Percentiles rank a stretch among this genome's conserved stretches.
Conservation (phyloP, 2,888 invertebrate genomes). For the Subacronicta megacephala region DNA sequence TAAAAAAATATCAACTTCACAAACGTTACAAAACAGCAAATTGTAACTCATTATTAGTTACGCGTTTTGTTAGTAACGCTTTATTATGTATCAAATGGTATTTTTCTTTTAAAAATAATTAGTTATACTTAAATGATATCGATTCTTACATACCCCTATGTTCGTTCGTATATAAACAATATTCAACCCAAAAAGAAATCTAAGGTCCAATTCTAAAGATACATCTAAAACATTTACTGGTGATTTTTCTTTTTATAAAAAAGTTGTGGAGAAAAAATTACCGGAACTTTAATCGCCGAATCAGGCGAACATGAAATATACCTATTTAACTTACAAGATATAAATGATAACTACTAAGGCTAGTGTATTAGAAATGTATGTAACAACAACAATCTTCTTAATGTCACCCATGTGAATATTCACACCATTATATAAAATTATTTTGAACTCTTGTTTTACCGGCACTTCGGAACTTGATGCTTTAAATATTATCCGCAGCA, state of each 20-base stretch:
- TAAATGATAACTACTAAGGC: constrained; percentile 13
- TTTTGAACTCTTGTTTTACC: constrained; percentile 53
- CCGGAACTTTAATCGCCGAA: too few relatives aligned
- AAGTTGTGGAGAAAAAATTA: too few relatives aligned
- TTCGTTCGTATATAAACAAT: background rate
- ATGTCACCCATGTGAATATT: constrained; percentile 66
- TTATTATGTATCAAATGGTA: constrained; percentile 19
- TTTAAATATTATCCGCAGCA: constrained; percentile 19
- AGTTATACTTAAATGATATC: constrained; percentile 12
- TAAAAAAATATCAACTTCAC: too few relatives aligned
- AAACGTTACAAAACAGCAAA: constrained; percentile 9
- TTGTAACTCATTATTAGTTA: constrained; percentile 20
- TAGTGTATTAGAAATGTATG: constrained; percentile 52
- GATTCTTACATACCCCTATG: constrained; percentile 17
- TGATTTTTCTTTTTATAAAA: too few relatives aligned
- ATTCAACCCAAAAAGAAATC: background rate
- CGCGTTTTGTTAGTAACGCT: constrained; percentile 29
- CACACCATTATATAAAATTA: constrained; percentile 68
- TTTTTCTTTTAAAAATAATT: constrained; percentile 31
- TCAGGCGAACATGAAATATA: background rate
- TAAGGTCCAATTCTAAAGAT: too few relatives aligned
- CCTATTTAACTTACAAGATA: background rate
- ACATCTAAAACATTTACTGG: too few relatives aligned
- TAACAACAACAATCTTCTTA: constrained; percentile 40
- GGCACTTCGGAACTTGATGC: constrained; percentile 13